Evolutionary conservation across 1,140 invertebrate species (phyloP), one percentile per base, ranked within the genome.

Genomic region (Trachymyrmex septentrionalis): DNA sequence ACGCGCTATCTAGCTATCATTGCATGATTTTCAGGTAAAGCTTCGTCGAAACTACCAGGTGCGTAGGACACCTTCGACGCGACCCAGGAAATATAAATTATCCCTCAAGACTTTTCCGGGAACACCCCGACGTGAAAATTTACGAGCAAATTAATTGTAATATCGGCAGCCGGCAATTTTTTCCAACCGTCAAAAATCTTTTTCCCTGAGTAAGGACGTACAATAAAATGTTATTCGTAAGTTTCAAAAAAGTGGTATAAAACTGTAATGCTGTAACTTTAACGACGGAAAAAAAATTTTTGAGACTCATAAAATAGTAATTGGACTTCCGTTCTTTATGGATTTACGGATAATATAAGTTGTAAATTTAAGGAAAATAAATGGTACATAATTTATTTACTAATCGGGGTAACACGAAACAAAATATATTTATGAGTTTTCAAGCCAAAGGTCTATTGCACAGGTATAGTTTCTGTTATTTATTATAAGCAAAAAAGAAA

Each of bases 141-240:
- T 95, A 95, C 92, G 93, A 93, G 89, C 91, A 89, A 94, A 95
- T 95, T 95, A 95, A 95, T 95, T 91, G 95, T 92, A 92, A 92
- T 92, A 94, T 95, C 91, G 94, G 93, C 93, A 91, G 87, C 82
- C 59, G 86, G 81, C 53, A 55, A 90, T 86, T 82, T 85, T 80
- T 77, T 86, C 69, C 67, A 50, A 61, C 75, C 44, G 12, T n/a
- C n/a, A 4, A 55, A 21, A 50, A 81, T 73, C 53, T 82, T 73
- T 59, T 48, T 21, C 38, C 38, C 3, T 4, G n/a, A 24, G 21
- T n/a, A 77, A 14, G 38, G 6, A 75, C 10, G 30, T 66, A 27
- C 38, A 71, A 81, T 57, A 71, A 71, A 72, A 72, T 81, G 78
- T 81, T 66, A 71, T 81, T 71, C 50, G 66, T 81, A 7, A 57